A percentile compares a stretch with the other conserved stretches of the same genome.
Conservation (phyloP, 2,888 invertebrate genomes). For the Scelioninae gen. 1 region DNA sequence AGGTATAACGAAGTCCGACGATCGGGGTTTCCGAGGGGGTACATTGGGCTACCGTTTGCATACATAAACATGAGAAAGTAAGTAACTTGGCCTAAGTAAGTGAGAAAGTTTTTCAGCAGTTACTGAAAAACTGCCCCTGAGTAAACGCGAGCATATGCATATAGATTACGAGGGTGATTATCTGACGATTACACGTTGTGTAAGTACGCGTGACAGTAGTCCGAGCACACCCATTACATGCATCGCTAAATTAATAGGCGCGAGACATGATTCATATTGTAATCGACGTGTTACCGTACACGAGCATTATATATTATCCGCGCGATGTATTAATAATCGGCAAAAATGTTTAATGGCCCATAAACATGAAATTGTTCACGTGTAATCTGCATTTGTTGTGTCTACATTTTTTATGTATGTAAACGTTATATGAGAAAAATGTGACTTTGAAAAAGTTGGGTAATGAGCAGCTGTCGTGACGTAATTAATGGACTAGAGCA, state of each 20-base stretch:
- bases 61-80: slow-evolving; percentile 65
- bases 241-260: slow-evolving; percentile 72
- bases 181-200: slow-evolving; percentile 80
- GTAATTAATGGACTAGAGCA: slow-evolving; percentile 42
- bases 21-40: slow-evolving; percentile 23
- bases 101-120: slow-evolving; percentile 30
- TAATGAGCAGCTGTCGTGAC: slow-evolving; percentile 52
- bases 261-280: slow-evolving; percentile 69
- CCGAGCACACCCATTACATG: slow-evolving; percentile 69
- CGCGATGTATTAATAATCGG: slow-evolving; percentile 47
- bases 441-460: background rate
- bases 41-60: slow-evolving; percentile 45
- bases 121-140: slow-evolving; percentile 57
- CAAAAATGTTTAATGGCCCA: slow-evolving; percentile 40
- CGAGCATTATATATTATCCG: slow-evolving; percentile 39
- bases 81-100: slow-evolving; percentile 27
- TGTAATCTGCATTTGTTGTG: slow-evolving; percentile 47
- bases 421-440: slow-evolving; percentile 3
- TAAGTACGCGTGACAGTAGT: slow-evolving; percentile 79
- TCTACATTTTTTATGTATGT: slow-evolving; percentile 31
- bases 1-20: slow-evolving; percentile 59
- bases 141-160: slow-evolving; percentile 61
- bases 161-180: slow-evolving; percentile 71
- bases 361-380: slow-evolving; percentile 45
- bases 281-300: slow-evolving; percentile 60